Percentiles rank a stretch among this genome's conserved stretches.
Evolutionary conservation across 2,797 vertebrate species (phyloP).

Genomic region (Myotis daubentonii): DNA sequence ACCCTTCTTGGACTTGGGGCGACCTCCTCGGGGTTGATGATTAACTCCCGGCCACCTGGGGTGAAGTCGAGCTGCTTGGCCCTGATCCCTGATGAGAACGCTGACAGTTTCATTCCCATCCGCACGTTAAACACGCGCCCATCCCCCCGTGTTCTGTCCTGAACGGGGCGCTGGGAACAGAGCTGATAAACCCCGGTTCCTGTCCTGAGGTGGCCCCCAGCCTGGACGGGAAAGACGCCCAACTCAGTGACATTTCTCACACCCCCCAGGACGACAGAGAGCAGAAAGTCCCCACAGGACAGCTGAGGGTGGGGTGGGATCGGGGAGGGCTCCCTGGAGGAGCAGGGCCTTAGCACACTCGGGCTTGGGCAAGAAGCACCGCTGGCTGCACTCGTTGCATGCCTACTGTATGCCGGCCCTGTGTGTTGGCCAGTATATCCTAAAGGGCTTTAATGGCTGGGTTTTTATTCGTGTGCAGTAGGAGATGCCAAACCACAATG

Average conservation of each 20-base stretch:
- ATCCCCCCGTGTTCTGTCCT: not conserved
- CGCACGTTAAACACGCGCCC: not conserved
- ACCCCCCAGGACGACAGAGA: not conserved
- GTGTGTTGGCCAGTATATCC: no score
- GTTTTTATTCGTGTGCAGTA: not conserved
- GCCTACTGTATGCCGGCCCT: not conserved
- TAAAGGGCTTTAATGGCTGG: no score
- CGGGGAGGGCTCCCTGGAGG: constrained; percentile 20
- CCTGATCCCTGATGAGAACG: not conserved
- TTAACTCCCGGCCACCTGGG: not conserved
- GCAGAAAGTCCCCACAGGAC: not conserved
- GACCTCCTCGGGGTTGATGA: not conserved
- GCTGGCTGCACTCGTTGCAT: not conserved
- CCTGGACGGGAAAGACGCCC: not conserved
- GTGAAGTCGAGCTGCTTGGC: not conserved
- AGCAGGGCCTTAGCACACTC: not conserved
- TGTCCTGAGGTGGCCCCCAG: not conserved
- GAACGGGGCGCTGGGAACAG: not conserved
- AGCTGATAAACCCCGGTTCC: not conserved
- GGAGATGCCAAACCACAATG: not conserved
- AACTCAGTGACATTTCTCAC: not conserved
- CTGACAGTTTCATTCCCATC: not conserved
- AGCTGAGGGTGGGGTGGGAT: not conserved
- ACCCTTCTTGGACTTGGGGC: not conserved
- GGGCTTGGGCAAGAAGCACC: not conserved